Conservation (phyloP, 2,888 invertebrate species). For the Drosophila peninsularis region DNA sequence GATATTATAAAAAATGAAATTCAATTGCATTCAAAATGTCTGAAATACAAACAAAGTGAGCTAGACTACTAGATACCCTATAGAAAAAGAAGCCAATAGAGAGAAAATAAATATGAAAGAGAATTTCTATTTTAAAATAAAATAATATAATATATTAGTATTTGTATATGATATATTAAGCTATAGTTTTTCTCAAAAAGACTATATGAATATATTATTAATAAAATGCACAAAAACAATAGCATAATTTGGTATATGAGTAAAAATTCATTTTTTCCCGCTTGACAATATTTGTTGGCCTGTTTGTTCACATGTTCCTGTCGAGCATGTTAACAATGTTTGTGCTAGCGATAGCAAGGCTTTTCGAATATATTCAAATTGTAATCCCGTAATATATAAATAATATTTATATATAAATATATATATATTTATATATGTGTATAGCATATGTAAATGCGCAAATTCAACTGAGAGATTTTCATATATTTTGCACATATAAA, state of each 20-base stretch:
- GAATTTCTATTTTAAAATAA: not conserved
- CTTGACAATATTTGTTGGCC: not conserved
- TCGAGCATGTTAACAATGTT: conserved; percentile 65
- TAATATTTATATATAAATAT: conserved; percentile 4
- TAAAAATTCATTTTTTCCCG: not conserved
- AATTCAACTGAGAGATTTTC: conserved; percentile 14
- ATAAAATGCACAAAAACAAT: not conserved
- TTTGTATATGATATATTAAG: not conserved
- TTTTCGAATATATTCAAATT: conserved; percentile 42
- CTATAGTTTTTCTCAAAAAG: not conserved
- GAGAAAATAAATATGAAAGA: not conserved
- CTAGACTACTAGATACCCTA: not conserved
- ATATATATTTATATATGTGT: not conserved
- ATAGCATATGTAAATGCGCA: conserved; percentile 12
- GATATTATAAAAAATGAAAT: not conserved
- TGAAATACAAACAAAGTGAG: not conserved
- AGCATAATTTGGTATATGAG: too few species aligned
- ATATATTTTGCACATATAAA: conserved; percentile 15
- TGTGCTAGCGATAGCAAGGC: conserved; percentile 35
- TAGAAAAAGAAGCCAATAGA: not conserved
- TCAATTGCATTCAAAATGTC: conserved; percentile 5
- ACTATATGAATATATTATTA: not conserved
- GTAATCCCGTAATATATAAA: conserved; percentile 23
- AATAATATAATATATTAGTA: not conserved
- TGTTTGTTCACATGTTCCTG: conserved; percentile 24